Base-by-base conservation (phyloP, 2,888 invertebrate species). In the Hypolimnas misippus region DNA sequence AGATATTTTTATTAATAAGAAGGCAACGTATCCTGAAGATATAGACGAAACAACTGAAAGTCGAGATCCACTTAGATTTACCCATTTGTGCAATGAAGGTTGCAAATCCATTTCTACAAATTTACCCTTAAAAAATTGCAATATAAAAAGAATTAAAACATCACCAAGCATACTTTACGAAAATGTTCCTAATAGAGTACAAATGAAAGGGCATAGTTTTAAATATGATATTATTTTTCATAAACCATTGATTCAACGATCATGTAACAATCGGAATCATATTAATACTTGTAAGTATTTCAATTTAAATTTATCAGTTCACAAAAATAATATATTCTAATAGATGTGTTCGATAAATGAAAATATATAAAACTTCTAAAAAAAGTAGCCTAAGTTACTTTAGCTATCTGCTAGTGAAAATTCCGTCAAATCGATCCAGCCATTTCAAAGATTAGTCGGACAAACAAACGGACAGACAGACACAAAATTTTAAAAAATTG, bases 161-260 rank as follows among this genome's bases (percentile, higher is more conserved):
- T n/a, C 16, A 25, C 14, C 40, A 25, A 25, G 14, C 38, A 7
- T 21, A 8, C 16, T 42, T 16, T 38, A n/a, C n/a, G n/a, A 38
- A 38, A 52, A 8, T 19, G 49, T 51, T 51, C 69, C 71, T 2
- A 66, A 69, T 50, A 68, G 57, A 53, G 21, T 70, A 10, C 66
- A 69, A 44, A 57, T 73, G 29, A 60, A 67, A 46, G 70, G 63
- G n/a, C 70, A 71, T 38, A 68, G 67, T 46, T 67, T 63, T 25
- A 71, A 69, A 59, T 73, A 70, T 31, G 70, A 73, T 51, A 68
- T 73, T 17, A 55, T 71, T 31, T 71, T 68, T 46, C 56, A 72
- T 60, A 59, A 65, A 17, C 57, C 61, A 42, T 57, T n/a, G n/a
- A n/a, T n/a, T n/a, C n/a, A n/a, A 55, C 14, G 40, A 62, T n/a